Conservation (phyloP, 2,888 invertebrate genomes). For the Cyrtodaria siliqua region DNA sequence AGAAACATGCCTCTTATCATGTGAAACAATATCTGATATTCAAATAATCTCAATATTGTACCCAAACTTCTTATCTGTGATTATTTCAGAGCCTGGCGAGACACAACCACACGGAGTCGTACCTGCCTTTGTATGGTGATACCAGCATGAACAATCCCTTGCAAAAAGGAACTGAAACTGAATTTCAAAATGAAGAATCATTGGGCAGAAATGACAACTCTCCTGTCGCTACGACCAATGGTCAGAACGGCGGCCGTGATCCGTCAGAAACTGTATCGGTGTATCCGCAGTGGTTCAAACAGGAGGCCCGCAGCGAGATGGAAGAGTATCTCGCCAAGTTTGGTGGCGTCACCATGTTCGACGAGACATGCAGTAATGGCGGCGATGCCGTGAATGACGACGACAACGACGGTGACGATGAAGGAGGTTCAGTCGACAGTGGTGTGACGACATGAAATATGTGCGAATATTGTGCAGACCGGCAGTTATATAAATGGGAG, state of each 20-base stretch:
- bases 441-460: background rate
- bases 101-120: background rate
- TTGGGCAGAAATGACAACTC: background rate
- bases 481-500: too few species aligned
- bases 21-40: too few species aligned
- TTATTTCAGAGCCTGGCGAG: background rate
- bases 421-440: conserved; percentile 36
- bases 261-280: conserved; percentile 17
- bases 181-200: background rate
- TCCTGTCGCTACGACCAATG: background rate
- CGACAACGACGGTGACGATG: conserved; percentile 46
- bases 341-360: conserved; percentile 44
- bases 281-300: conserved; percentile 38
- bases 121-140: background rate
- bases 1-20: too few species aligned
- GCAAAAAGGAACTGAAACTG: conserved; percentile 2
- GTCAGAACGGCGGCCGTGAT: background rate
- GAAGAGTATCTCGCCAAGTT: conserved; percentile 44
- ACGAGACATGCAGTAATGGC: background rate
- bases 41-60: too few species aligned
- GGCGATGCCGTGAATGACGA: conserved; percentile 13
- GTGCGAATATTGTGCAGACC: too few species aligned
- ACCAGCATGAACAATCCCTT: background rate
- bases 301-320: conserved; percentile 36
- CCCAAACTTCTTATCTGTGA: too few species aligned